These are phyloP conservation scores for Lithobates sylvaticus DNA, from an alignment of 2,797 vertebrate genomes.

Conservation along the genomic window DNA sequence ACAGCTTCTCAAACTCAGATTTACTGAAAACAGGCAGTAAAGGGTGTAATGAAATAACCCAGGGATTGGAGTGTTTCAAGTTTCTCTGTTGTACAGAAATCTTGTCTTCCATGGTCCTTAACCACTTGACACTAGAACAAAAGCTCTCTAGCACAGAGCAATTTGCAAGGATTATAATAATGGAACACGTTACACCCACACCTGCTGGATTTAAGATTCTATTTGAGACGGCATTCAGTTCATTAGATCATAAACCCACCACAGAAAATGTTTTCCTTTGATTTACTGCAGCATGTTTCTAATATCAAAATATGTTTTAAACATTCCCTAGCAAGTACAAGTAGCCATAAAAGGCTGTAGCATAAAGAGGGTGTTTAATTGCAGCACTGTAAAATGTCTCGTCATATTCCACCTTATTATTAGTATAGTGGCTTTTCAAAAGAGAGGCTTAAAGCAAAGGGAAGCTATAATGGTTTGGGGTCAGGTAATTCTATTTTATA, in stretches of 20 bases:
- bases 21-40: not conserved
- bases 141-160: slow-evolving; percentile 77
- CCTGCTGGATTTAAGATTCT: slow-evolving; percentile 72
- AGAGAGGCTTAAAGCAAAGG: too few relatives aligned
- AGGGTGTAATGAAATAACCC: slow-evolving; percentile 40
- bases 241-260: slow-evolving; percentile 55
- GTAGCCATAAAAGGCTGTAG: slow-evolving; percentile 65
- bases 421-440: too few relatives aligned
- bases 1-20: not conserved
- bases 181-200: slow-evolving; percentile 65
- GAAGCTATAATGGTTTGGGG: too few relatives aligned
- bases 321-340: not conserved
- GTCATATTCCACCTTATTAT: too few relatives aligned
- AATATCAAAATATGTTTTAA: slow-evolving; percentile 38
- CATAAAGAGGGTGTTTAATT: slow-evolving; percentile 40
- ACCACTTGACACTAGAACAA: slow-evolving; percentile 76
- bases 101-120: slow-evolving; percentile 72
- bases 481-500: too few relatives aligned
- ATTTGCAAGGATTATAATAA: slow-evolving; percentile 76
- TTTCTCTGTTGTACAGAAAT: slow-evolving; percentile 75
- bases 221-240: slow-evolving; percentile 66
- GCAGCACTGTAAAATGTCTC: not conserved
- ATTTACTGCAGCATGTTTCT: not conserved
- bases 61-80: slow-evolving; percentile 63
- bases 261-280: slow-evolving; percentile 26